phyloP scores from a whole-genome alignment of 2,888 invertebrate species.

The Eurytoma adleriae region DNA sequence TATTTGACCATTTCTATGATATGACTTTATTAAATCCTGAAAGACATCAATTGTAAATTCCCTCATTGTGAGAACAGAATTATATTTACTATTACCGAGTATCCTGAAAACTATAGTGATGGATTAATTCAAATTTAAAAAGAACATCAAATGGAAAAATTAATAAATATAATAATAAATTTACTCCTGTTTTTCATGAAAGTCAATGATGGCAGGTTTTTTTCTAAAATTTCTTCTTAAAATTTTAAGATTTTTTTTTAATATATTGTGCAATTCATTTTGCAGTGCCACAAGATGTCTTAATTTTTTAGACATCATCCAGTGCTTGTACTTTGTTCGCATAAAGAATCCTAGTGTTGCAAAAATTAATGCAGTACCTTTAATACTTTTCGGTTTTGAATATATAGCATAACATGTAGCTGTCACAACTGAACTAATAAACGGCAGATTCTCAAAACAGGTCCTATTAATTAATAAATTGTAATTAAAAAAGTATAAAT shows the following conservation, averaged over 20 bases:
- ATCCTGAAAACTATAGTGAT: conserved; percentile 59
- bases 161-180: conserved; percentile 41
- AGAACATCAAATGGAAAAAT: conserved; percentile 20
- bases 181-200: conserved; percentile 65
- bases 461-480: too few species aligned
- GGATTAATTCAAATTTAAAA: conserved; percentile 16
- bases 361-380: conserved; percentile 56
- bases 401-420: conserved; percentile 56
- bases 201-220: conserved; percentile 59
- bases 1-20: conserved; percentile 62
- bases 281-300: conserved; percentile 63
- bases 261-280: conserved; percentile 65
- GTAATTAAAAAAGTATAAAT: conserved; percentile 21
- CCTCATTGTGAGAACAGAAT: conserved; percentile 65
- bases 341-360: conserved; percentile 55
- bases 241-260: conserved; percentile 67
- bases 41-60: conserved; percentile 65
- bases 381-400: conserved; percentile 56
- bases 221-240: conserved; percentile 65
- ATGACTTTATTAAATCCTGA: conserved; percentile 61
- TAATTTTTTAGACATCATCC: conserved; percentile 58
- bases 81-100: conserved; percentile 64
- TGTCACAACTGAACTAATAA: conserved; percentile 60
- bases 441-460: conserved; percentile 58
- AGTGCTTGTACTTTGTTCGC: conserved; percentile 60